Base-by-base conservation (phyloP, 2,888 invertebrate genomes). In the Acleris sparsana region DNA sequence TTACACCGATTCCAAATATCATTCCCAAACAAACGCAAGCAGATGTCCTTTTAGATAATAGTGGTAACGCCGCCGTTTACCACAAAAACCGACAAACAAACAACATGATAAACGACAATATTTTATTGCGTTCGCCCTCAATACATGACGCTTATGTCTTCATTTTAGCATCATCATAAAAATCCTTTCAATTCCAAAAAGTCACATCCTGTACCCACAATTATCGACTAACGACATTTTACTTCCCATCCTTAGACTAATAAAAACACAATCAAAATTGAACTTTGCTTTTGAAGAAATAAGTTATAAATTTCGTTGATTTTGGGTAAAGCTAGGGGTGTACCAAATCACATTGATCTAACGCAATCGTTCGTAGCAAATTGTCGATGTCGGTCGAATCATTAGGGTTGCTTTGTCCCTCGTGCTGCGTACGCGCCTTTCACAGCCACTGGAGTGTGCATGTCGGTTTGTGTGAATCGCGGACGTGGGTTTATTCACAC, bases 321-420 rank as follows among this genome's bases (percentile, higher is more conserved):
- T 13, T 39, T 39, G 13, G 39, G 39, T 39, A 9, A 13, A 13
- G 72, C 73, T 75, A 84, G 77, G 89, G 90, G 89, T 85, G 86
- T 78, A 80, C 70, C 13, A 84, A 82, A 87, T 86, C 76, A 86
- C 83, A 90, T 92, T 90, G 89, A 90, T 80, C 80, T 72, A 85
- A 89, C 80, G 89, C 88, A 92, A 92, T 92, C 90, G 92, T 71
- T 89, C 86, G 90, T 83, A 89, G 85, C 89, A 88, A 92, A 92
- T 92, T 89, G 89, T 88, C 89, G 89, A 90, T 91, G 84, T 84
- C 79, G 84, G 74, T 78, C 70, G 71, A 84, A 82, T 89, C 87
- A 86, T 89, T 89, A 88, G 85, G 83, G 81, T 83, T 88, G 39
- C 39, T 87, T 85, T 85, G 84, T 81, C 78, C 62, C 68, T 70